A percentile compares a stretch with the other conserved stretches of the same genome.
Evolutionary conservation across 1,140 invertebrate genomes (phyloP).

Genomic region (Leptinotarsa texana): DNA sequence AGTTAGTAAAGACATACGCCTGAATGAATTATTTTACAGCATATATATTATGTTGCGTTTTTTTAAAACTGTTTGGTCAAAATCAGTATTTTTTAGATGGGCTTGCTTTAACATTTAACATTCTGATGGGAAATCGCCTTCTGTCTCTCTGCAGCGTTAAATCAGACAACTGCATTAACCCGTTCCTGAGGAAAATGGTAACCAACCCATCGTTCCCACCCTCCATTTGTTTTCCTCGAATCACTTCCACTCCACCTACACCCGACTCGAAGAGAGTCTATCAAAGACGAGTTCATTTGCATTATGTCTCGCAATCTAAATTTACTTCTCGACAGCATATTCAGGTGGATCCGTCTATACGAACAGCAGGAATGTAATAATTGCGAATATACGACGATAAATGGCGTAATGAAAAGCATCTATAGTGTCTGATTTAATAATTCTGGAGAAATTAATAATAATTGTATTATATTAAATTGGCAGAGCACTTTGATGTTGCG

Average conservation of each 20-base stretch:
- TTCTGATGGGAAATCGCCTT: too few species aligned
- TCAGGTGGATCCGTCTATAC: slow-evolving; percentile 36
- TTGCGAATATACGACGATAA: slow-evolving; percentile 39
- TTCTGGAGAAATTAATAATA: slow-evolving; percentile 49
- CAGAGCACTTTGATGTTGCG: slow-evolving; percentile 46
- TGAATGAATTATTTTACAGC: too few species aligned
- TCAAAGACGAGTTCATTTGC: slow-evolving; percentile 18
- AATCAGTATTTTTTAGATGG: too few species aligned
- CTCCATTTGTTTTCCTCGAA: background rate
- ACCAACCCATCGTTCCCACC: background rate
- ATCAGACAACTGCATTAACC: too few species aligned
- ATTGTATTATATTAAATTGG: slow-evolving; percentile 49
- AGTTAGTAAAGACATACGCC: too few species aligned
- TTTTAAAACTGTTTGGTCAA: too few species aligned
- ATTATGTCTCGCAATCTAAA: slow-evolving; percentile 10
- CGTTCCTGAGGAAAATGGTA: too few species aligned
- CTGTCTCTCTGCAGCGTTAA: too few species aligned
- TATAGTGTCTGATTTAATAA: slow-evolving; percentile 48
- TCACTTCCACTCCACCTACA: background rate
- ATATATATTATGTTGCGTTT: too few species aligned
- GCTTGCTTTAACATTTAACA: too few species aligned
- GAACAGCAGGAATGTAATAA: slow-evolving; percentile 40
- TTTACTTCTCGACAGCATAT: slow-evolving; percentile 24
- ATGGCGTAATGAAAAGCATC: slow-evolving; percentile 40
- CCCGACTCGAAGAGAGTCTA: slow-evolving; percentile 6